A percentile compares a stretch with the other conserved stretches of the same genome.
Evolutionary conservation across 2,797 vertebrate species (phyloP).

Genomic region (Ataeniobius toweri): DNA sequence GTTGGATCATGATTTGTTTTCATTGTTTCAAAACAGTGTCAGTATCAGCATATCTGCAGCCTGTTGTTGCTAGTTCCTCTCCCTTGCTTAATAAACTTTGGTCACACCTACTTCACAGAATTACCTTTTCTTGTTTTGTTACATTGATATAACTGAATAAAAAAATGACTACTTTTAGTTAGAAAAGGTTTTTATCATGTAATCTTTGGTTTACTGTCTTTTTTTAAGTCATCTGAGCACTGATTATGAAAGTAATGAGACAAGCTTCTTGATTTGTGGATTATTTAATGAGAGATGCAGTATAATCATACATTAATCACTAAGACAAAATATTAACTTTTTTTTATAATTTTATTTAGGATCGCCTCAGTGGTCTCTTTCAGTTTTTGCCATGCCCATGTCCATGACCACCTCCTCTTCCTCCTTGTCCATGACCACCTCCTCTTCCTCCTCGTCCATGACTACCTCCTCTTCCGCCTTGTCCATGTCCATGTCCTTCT

Average conservation of each 20-base stretch:
- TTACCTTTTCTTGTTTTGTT: neutral
- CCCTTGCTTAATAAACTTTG: neutral
- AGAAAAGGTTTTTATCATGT: neutral
- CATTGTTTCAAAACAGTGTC: no score
- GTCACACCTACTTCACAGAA: neutral
- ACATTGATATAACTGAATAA: neutral
- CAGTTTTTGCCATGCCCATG: neutral
- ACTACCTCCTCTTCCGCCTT: neutral
- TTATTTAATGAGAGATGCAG: slow-evolving; percentile 33
- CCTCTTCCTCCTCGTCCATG: neutral
- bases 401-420: neutral
- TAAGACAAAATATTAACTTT: neutral
- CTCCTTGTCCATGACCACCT: neutral
- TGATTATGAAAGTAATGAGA: neutral
- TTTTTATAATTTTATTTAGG: neutral
- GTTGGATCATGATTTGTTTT: neutral
- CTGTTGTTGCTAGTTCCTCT: neutral
- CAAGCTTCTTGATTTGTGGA: neutral
- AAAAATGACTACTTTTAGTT: neutral
- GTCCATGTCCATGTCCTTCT: neutral
- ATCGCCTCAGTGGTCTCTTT: neutral
- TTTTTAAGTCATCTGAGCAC: neutral
- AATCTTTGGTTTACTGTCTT: neutral
- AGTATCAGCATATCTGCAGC: neutral
- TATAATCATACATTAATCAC: slow-evolving; percentile 7